phyloP scores from a whole-genome alignment of 2,797 vertebrate genomes.

The Diplodus puntazzo region DNA sequence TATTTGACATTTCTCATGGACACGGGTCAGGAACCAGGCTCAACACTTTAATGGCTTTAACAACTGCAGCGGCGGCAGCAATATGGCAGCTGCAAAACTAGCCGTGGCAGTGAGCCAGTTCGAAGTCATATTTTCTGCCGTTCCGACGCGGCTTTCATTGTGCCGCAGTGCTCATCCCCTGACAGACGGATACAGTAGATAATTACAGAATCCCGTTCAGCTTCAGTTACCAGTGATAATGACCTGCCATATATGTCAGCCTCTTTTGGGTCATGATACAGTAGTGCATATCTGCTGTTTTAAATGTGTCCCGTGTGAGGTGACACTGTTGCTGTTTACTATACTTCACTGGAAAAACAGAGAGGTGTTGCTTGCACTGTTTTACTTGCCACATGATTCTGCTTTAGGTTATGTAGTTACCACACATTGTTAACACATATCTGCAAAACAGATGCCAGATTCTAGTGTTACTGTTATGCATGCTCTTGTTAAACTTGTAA shows the following conservation, averaged over 20 bases:
- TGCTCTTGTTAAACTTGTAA: background rate
- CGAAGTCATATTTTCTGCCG: slow-evolving; percentile 17
- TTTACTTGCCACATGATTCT: slow-evolving; percentile 37
- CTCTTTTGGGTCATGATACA: background rate
- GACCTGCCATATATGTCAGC: background rate
- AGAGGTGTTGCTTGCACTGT: background rate
- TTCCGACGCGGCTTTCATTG: slow-evolving; percentile 7
- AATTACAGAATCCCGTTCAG: slow-evolving; percentile 13
- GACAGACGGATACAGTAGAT: slow-evolving; percentile 12
- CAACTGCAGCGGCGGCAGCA: slow-evolving; percentile 19
- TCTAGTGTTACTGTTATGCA: background rate
- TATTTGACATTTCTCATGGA: slow-evolving; percentile 2
- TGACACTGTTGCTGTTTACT: background rate
- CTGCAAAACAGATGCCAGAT: slow-evolving; percentile 23
- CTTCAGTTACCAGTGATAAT: slow-evolving; percentile 13
- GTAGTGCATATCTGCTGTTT: background rate
- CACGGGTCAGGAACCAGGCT: background rate
- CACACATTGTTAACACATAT: slow-evolving; percentile 31
- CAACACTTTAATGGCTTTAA: slow-evolving; percentile 10
- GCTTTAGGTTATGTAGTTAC: slow-evolving; percentile 9
- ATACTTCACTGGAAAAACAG: background rate
- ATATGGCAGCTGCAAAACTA: slow-evolving; percentile 3
- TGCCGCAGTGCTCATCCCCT: background rate
- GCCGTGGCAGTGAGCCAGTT: slow-evolving; percentile 7
- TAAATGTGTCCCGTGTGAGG: background rate